A percentile compares a stretch with the other conserved stretches of the same genome.
These are phyloP conservation scores for Malurus cyaneus DNA, from an alignment of 2,113 vertebrate species.

Conservation along the genomic window DNA sequence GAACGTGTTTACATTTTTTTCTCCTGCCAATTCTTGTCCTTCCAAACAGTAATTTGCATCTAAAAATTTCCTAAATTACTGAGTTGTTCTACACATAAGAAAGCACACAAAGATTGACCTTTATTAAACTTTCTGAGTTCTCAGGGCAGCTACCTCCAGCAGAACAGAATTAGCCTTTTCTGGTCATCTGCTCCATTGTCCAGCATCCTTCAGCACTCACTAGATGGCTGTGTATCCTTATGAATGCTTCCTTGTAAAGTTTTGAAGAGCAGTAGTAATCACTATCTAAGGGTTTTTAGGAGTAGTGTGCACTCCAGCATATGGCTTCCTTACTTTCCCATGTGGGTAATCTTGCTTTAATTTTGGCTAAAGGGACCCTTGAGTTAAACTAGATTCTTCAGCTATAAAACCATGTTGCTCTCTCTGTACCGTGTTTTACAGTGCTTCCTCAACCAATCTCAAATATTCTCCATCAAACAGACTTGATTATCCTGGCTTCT, in stretches of 20 bases:
- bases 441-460: background rate
- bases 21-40: background rate
- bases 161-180: background rate
- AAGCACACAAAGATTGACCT: background rate
- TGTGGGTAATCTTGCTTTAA: background rate
- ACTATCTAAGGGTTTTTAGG: background rate
- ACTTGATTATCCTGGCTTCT: background rate
- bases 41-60: background rate
- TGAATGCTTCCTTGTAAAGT: background rate
- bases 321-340: background rate
- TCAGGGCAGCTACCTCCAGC: background rate
- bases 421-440: background rate
- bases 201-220: background rate
- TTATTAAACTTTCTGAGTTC: background rate
- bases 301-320: background rate
- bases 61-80: background rate
- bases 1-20: background rate
- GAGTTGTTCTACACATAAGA: background rate
- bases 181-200: background rate
- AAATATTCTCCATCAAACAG: background rate
- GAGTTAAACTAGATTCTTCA: background rate
- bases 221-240: slow-evolving; percentile 32
- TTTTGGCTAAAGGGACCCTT: background rate
- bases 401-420: background rate
- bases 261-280: background rate